These are phyloP conservation scores for Punctoribates punctum DNA, from an alignment of 2,888 invertebrate species.

Conservation along the genomic window DNA sequence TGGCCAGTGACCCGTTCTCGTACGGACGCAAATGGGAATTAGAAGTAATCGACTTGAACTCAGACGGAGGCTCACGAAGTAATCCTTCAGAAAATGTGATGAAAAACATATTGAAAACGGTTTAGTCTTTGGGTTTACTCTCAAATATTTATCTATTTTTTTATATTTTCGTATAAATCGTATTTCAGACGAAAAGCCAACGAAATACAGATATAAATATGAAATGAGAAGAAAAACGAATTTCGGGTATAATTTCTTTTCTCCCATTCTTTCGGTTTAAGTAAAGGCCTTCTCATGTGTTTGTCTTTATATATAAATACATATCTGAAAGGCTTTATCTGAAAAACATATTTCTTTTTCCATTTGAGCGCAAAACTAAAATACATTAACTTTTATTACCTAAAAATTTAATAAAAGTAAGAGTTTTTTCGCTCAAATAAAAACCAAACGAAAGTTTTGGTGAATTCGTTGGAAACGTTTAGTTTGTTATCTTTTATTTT, in stretches of 20 bases:
- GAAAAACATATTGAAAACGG: conserved; percentile 26
- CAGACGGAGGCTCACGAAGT: conserved; percentile 43
- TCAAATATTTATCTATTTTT: conserved; percentile 4
- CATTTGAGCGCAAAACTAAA: conserved; percentile 4
- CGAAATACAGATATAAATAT: conserved; percentile 8
- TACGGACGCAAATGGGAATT: conserved; percentile 49
- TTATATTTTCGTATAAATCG: neutral
- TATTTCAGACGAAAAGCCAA: neutral
- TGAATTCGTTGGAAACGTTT: neutral
- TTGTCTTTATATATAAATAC: neutral
- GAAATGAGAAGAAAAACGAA: neutral
- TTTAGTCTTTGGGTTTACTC: conserved; percentile 21
- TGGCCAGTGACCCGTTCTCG: conserved; percentile 49
- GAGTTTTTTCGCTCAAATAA: neutral
- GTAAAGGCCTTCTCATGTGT: neutral
- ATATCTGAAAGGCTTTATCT: conserved; percentile 3
- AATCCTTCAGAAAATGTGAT: conserved; percentile 33
- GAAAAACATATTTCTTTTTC: conserved; percentile 25
- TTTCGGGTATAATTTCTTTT: neutral
- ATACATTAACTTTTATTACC: conserved; percentile 23
- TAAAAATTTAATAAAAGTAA: conserved; percentile 24
- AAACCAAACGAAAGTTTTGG: neutral
- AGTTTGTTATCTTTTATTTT: too few relatives aligned
- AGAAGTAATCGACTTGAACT: conserved; percentile 49
- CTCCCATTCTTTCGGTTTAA: neutral